Base-by-base conservation (phyloP, 1,140 invertebrate species). In the Batillaria attramentaria region DNA sequence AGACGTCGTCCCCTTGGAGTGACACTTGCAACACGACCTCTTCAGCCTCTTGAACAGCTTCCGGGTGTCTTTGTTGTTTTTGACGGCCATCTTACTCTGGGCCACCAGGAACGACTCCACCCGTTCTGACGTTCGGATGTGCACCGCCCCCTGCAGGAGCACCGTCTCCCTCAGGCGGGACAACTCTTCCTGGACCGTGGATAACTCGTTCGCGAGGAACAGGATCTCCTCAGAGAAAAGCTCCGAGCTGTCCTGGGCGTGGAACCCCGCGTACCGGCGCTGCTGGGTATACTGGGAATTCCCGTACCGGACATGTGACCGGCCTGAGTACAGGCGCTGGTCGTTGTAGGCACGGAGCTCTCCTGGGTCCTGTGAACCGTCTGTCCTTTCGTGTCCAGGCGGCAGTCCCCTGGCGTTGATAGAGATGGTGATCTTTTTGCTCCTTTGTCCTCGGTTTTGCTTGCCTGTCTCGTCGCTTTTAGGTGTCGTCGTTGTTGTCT, bases 121-220 rank as follows among this genome's bases (percentile, higher is more conserved):
- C 1, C 73, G 73, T 39, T 75, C 35, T 28, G 73, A 62, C 2
- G 73, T 75, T 41, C 39, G 50, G n/a, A 75, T 75, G 37, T 75
- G 73, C 10, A 75, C 73, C 0, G 73, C 54, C 2, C 73, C 73
- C 37, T 75, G 73, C 3, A 75, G 57, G 35, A 75, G 54, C 2
- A 75, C 50, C 5, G 57, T 54, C 31, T 75, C 73, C 39, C 42
- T 75, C 73, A 75, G 39, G n/a, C 73, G 57, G 5, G 3, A 50
- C 37, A 75, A 28, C n/a, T 75, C 73, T 35, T 57, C 54, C 33
- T 75, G 54, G 6, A 75, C 24, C 54, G 60, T 60, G 28, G 54
- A 18, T 24, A 75, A 24, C 37, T 75, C 62, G 31, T 62, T 31
- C 31, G 57, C 42, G 5, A 75, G 57, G 35, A 75, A 3, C 6